phyloP scores from a whole-genome alignment of 2,797 vertebrate genomes.

The Enteromius treurensis region DNA sequence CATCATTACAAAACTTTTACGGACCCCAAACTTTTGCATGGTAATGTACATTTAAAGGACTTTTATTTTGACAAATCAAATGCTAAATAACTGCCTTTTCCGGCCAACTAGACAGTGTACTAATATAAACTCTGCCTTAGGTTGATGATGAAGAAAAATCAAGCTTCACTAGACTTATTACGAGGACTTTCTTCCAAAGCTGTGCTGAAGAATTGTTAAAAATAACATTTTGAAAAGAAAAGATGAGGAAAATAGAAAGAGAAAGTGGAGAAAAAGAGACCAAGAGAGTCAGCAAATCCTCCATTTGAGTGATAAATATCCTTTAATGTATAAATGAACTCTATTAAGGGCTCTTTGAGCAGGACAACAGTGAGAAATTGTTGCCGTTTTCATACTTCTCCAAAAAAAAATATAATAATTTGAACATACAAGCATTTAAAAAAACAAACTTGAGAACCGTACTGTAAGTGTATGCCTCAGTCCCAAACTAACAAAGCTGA shows the following conservation, averaged over 20 bases:
- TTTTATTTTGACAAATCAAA: neutral
- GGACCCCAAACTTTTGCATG: neutral
- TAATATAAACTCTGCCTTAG: neutral
- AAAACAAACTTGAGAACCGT: neutral
- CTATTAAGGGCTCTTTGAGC: constrained; percentile 10
- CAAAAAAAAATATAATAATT: neutral
- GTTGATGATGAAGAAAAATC: constrained; percentile 52
- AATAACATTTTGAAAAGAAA: constrained; percentile 57
- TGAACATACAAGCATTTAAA: neutral
- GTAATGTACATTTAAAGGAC: neutral
- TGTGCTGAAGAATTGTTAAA: constrained; percentile 55
- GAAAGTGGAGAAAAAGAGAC: neutral
- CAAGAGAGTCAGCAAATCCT: neutral
- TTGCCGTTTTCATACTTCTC: neutral
- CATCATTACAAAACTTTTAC: too few species aligned
- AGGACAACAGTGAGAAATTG: neutral
- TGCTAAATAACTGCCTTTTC: neutral
- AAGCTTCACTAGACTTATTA: constrained; percentile 70
- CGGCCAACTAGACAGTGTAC: neutral
- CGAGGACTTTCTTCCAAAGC: constrained; percentile 68
- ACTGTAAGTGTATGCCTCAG: neutral
- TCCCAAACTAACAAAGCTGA: neutral
- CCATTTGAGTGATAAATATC: neutral
- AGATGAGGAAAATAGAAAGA: neutral
- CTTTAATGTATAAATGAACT: constrained; percentile 6